phyloP scores from a whole-genome alignment of 2,797 vertebrate species.

The Merluccius polli region DNA sequence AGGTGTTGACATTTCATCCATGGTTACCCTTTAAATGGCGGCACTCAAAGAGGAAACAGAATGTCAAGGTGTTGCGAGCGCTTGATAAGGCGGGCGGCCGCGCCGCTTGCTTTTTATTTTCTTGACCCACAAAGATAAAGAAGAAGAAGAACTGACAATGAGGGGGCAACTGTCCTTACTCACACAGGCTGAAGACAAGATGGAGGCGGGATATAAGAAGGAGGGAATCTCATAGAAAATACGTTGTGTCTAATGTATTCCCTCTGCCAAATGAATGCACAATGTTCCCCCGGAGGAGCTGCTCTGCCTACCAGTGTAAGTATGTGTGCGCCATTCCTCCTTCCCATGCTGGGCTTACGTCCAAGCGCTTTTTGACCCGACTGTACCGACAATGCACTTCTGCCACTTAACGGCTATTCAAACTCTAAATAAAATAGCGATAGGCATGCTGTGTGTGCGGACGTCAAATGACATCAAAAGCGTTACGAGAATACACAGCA shows the following conservation, averaged over 20 bases:
- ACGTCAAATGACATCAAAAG: background rate
- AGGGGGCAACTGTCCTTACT: no score
- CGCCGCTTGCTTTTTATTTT: conserved; percentile 44
- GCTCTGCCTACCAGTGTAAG: no score
- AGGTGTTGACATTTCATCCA: conserved; percentile 23
- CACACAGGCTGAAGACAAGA: background rate
- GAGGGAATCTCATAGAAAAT: background rate
- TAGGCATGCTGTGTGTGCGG: background rate
- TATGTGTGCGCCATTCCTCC: background rate
- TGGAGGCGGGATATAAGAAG: background rate
- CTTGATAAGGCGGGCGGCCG: conserved; percentile 40
- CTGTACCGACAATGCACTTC: background rate
- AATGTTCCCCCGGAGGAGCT: background rate
- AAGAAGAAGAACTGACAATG: conserved; percentile 31
- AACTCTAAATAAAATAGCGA: background rate
- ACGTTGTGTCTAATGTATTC: background rate
- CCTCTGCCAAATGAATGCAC: no score
- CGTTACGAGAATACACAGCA: no score
- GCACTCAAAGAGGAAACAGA: conserved; percentile 34
- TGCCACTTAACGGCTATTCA: background rate
- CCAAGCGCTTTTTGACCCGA: background rate
- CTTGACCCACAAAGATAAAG: conserved; percentile 58
- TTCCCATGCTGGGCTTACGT: background rate
- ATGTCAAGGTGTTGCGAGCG: conserved; percentile 43
- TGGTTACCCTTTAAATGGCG: conserved; percentile 10